These are phyloP conservation scores for Paguma larvata DNA, from an alignment of 2,797 vertebrate genomes.

Conservation along the genomic window DNA sequence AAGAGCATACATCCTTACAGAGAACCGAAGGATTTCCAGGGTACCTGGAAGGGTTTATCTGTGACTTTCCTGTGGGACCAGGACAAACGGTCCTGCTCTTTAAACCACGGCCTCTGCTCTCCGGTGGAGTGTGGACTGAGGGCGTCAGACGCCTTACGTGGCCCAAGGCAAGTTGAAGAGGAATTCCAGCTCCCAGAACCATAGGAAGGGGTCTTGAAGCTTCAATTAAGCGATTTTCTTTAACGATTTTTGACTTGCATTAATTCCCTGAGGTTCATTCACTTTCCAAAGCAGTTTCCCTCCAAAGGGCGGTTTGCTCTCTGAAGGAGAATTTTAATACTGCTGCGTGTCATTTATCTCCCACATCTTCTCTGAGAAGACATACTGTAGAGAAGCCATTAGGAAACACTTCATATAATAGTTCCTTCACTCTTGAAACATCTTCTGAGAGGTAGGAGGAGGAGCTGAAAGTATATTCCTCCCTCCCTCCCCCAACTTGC, in stretches of 20 bases:
- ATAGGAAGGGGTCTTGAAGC: background rate
- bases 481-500: background rate
- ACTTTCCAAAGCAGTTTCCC: slow-evolving; percentile 32
- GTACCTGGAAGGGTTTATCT: background rate
- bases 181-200: background rate
- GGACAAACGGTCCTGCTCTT: background rate
- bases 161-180: background rate
- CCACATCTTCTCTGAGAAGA: slow-evolving; percentile 31
- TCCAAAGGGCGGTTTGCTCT: slow-evolving; percentile 19
- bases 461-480: background rate
- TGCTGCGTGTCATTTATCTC: background rate
- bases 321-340: slow-evolving; percentile 25
- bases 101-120: background rate
- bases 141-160: background rate
- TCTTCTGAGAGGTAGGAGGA: background rate
- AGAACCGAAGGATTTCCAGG: background rate
- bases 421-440: background rate
- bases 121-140: background rate
- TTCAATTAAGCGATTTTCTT: background rate
- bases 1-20: background rate
- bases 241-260: background rate
- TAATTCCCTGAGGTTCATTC: slow-evolving; percentile 15
- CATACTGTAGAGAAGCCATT: background rate
- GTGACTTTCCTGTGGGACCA: background rate
- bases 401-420: background rate